Base-by-base conservation (phyloP, 2,888 invertebrate genomes). In the Amphimallon solstitiale region DNA sequence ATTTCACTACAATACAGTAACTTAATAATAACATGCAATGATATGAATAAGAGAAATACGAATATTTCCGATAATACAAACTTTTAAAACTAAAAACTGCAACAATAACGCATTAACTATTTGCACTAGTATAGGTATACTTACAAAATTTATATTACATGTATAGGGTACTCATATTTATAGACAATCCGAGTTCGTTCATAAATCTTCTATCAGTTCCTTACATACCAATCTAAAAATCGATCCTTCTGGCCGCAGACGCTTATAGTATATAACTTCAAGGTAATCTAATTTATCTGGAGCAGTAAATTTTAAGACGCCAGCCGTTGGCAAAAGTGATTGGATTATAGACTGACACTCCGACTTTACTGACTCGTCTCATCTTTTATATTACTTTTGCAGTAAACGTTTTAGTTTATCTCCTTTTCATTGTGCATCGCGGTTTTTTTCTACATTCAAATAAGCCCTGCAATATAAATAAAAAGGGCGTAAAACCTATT, bases 241-340 rank as follows among this genome's bases (percentile, higher is more conserved):
- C 37, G 37, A 37, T 38, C 2, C 7, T 21, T 37, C 15, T 12
- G 15, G 12, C 17, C 7, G 37, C 37, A 14, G 21, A 12, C 15
- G 34, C 37, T 19, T 34, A n/a, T 35, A 23, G 17, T 51, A 35
- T 19, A 56, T 56, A 56, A 40, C 56, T 40, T 29, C 14, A 21
- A 40, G 12, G 56, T 21, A 40, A 56, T 56, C 56, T 21, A 56
- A 56, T 56, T 56, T 40, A 19, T 5, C 56, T 56, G 7, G 17
- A 56, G 23, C 56, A 56, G 56, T 56, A 56, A 56, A 56, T 56
- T 56, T 56, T 56, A 56, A 56, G 56, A 56, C 38, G n/a, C 21
- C 38, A 19, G n/a, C 21, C 38, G 40, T 23, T 56, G 56, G 40
- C 38, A 40, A 56, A 56, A 56, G 40, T 56, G 56, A 56, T 56